A percentile compares a stretch with the other conserved stretches of the same genome.
These are phyloP conservation scores for Trachymyrmex septentrionalis DNA, from an alignment of 1,140 invertebrate species.

Conservation along the genomic window DNA sequence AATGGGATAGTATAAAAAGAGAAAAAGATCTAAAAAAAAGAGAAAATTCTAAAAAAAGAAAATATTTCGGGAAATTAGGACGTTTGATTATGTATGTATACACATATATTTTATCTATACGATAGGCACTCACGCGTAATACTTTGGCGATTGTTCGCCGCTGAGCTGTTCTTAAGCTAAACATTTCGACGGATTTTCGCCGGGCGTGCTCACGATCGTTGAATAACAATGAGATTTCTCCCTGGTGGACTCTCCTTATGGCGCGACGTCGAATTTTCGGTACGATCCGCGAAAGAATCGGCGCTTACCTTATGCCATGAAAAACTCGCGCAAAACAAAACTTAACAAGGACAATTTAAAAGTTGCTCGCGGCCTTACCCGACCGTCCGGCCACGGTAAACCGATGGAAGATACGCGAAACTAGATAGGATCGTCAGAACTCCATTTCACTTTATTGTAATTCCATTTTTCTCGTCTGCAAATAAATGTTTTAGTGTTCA, in stretches of 20 bases:
- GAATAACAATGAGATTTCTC: slow-evolving; percentile 36
- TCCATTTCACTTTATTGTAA: slow-evolving; percentile 80
- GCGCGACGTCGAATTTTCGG: slow-evolving; percentile 37
- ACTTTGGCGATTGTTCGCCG: slow-evolving; percentile 30
- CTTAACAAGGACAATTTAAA: slow-evolving; percentile 68
- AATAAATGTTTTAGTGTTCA: slow-evolving; percentile 78
- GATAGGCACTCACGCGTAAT: slow-evolving; percentile 29
- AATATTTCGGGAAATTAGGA: background rate
- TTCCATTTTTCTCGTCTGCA: slow-evolving; percentile 79
- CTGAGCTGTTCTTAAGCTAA: slow-evolving; percentile 57
- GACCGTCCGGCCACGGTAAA: slow-evolving; percentile 9
- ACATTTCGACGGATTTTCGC: slow-evolving; percentile 62
- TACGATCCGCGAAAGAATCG: slow-evolving; percentile 39
- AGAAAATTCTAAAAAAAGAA: background rate
- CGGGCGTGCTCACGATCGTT: slow-evolving; percentile 38
- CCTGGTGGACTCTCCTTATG: background rate
- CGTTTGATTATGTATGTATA: background rate
- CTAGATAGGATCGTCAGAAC: slow-evolving; percentile 71
- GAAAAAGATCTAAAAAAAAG: background rate
- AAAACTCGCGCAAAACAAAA: slow-evolving; percentile 64
- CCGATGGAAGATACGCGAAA: slow-evolving; percentile 25
- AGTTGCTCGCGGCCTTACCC: slow-evolving; percentile 35
- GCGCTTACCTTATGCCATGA: background rate
- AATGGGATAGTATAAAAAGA: background rate
- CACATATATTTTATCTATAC: background rate